phyloP scores from a whole-genome alignment of 2,113 vertebrate genomes.

The Puntigrus tetrazona region DNA sequence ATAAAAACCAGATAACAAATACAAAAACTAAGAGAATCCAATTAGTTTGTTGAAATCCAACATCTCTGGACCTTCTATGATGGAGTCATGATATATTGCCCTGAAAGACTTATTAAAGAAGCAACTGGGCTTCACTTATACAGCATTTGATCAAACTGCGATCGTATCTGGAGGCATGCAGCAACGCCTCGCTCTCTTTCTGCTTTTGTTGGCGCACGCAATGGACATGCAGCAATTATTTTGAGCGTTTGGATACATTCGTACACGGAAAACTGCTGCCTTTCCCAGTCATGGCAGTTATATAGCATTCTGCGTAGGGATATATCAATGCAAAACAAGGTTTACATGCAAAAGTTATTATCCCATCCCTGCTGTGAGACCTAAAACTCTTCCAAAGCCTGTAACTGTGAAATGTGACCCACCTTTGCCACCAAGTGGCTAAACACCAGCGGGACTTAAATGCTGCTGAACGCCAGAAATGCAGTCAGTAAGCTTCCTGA shows the following conservation, averaged over 20 bases:
- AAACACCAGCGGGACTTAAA: constrained; percentile 7
- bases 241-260: background rate
- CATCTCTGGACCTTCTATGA: background rate
- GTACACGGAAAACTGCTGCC: background rate
- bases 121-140: background rate
- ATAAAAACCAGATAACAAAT: background rate
- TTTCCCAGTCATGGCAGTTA: background rate
- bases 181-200: background rate
- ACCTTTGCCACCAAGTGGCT: constrained; percentile 47
- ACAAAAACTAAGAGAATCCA: background rate
- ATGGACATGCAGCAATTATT: constrained; percentile 14
- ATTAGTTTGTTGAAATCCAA: background rate
- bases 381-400: background rate
- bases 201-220: background rate
- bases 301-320: background rate
- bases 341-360: background rate
- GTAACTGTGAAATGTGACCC: constrained; percentile 33
- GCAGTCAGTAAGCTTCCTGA: background rate
- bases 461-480: background rate
- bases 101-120: background rate
- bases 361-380: too few relatives aligned
- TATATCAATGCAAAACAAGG: background rate
- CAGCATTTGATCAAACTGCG: constrained; percentile 16
- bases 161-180: background rate
- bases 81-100: background rate